phyloP scores from a whole-genome alignment of 2,113 vertebrate genomes.

The Ursus arctos region DNA sequence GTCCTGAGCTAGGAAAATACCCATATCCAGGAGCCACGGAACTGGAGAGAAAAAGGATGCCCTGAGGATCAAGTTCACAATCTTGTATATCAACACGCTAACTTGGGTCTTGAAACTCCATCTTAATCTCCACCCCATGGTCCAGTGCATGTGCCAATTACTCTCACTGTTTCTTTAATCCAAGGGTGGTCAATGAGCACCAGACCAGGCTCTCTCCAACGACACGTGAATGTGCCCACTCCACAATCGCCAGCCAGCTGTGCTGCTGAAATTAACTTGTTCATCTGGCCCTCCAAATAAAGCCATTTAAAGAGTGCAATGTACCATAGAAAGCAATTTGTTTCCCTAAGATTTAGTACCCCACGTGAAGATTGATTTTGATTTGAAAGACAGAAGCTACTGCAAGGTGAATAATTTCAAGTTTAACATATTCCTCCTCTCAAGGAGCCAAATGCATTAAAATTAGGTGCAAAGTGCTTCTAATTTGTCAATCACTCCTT shows the following conservation, averaged over 20 bases:
- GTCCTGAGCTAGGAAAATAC: not conserved
- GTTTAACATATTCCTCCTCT: slow-evolving; percentile 87
- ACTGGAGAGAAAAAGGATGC: not conserved
- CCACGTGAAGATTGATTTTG: slow-evolving; percentile 86
- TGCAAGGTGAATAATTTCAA: slow-evolving; percentile 88
- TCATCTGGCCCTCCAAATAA: slow-evolving; percentile 88
- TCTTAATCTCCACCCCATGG: slow-evolving; percentile 62
- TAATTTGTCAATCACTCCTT: slow-evolving; percentile 90
- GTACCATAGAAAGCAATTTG: slow-evolving; percentile 88
- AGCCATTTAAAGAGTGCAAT: slow-evolving; percentile 87
- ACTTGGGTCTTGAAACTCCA: slow-evolving; percentile 51
- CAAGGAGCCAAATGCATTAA: slow-evolving; percentile 85
- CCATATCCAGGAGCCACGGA: not conserved
- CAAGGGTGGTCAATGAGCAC: slow-evolving; percentile 75
- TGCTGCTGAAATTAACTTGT: slow-evolving; percentile 85
- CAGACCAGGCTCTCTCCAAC: slow-evolving; percentile 65
- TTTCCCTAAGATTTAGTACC: slow-evolving; percentile 89
- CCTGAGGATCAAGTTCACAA: slow-evolving; percentile 49
- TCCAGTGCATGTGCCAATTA: slow-evolving; percentile 58
- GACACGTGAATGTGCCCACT: slow-evolving; percentile 69
- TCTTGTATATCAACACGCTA: slow-evolving; percentile 53
- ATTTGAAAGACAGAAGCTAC: slow-evolving; percentile 87
- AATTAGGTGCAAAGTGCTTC: slow-evolving; percentile 89
- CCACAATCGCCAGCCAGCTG: slow-evolving; percentile 82
- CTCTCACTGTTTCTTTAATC: slow-evolving; percentile 62